Percentiles rank a stretch among this genome's conserved stretches.
Evolutionary conservation across 2,113 vertebrate genomes (phyloP).

Genomic region (Vombatus ursinus): DNA sequence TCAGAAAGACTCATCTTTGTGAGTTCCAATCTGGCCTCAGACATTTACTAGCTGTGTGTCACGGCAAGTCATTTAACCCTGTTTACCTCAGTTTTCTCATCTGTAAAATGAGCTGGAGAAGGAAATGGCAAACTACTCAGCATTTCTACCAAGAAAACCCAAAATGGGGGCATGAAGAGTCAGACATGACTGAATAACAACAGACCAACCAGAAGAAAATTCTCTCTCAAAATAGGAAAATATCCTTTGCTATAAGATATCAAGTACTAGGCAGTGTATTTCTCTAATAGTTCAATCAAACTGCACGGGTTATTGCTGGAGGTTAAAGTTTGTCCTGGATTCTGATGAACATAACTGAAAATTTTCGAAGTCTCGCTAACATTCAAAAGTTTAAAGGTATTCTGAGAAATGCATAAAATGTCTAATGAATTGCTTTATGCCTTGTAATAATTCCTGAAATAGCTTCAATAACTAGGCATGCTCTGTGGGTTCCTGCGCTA

Average conservation of each 20-base stretch:
- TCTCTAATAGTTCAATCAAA: not conserved
- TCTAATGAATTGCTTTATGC: not conserved
- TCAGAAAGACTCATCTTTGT: not conserved
- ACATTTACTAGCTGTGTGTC: not conserved
- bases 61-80: not conserved
- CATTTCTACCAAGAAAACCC: not conserved
- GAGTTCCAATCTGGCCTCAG: not conserved
- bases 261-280: not conserved
- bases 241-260: not conserved
- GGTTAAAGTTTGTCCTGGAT: not conserved
- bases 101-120: not conserved
- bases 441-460: not conserved
- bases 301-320: not conserved
- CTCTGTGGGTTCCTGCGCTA: not conserved
- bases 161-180: not conserved
- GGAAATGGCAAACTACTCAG: not conserved
- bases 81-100: not conserved
- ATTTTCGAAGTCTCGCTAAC: not conserved
- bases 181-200: not conserved
- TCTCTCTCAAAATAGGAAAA: not conserved
- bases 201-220: not conserved
- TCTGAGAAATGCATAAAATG: not conserved
- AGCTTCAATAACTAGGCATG: not conserved
- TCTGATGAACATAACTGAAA: not conserved
- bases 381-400: not conserved